Evolutionary conservation across 2,797 vertebrate species (phyloP), one percentile per base, ranked within the genome.

Genomic region (Labeo calbasu): DNA sequence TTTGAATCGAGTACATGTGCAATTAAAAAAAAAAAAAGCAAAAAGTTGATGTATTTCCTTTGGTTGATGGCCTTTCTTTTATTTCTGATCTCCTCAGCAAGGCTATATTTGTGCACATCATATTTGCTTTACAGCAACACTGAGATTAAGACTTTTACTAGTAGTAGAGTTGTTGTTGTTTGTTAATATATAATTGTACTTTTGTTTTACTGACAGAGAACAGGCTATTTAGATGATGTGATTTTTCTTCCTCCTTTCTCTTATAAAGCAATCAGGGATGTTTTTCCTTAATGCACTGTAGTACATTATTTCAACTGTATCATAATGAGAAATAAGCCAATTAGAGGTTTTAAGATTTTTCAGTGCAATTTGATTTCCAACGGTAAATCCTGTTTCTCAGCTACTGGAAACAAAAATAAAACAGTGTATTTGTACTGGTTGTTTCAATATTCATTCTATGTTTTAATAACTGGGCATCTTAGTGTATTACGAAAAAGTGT

Each of bases 221-320:
- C 71, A 84, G 81, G 61, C 86, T 86, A 86, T 86, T 89, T 84
- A 83, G 87, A 82, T 86, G 25, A 85, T 84, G 87, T 84, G 57
- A 71, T 68, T 70, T 70, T 79, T 50, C 69, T 86, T 85, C 65
- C 70, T 78, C 23, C 40, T 90, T 91, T 93, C 32, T 72, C 66
- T 78, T 66, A 90, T 92, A 90, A 87, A 94, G 90, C 90, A 89
- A 94, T 95, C 94, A 94, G 94, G 94, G 94, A 94, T 92, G 90
- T 93, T 94, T 82, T 94, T 92, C 89, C 93, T 93, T 91, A 92
- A 94, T 89, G 93, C 93, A 94, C 92, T 94, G 92, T 94, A 91
- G 91, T 79, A 82, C 92, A 92, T 91, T 83, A 84, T 86, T 85
- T 86, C 70, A 92, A 84, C 91, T 91, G 78, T 91, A 89, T 89